phyloP scores from a whole-genome alignment of 1,140 invertebrate genomes.

The Trichonephila inaurata region DNA sequence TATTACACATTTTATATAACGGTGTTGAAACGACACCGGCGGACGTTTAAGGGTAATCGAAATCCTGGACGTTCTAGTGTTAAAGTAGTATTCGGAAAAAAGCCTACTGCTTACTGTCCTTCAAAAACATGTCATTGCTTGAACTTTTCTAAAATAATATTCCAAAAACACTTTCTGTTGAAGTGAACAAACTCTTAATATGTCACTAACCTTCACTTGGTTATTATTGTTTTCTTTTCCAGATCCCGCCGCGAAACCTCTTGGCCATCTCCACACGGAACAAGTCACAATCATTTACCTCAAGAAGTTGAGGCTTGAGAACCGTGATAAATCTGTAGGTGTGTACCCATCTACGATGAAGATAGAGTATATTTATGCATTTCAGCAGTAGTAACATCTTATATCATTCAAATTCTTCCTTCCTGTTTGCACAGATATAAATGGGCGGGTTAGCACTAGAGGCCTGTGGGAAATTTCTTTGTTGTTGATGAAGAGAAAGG shows the following conservation, averaged over 20 bases:
- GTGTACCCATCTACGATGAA: not conserved
- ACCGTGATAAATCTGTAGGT: constrained; percentile 45
- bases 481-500: not conserved
- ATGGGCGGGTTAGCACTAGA: constrained; percentile 3
- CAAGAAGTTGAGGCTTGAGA: not conserved
- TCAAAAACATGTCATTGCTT: no score
- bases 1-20: no score
- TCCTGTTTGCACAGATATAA: not conserved
- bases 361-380: constrained; percentile 12
- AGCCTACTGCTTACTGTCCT: no score
- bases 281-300: not conserved
- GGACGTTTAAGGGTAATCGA: no score
- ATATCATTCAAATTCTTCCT: constrained; percentile 5
- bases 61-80: no score
- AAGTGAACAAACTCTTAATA: not conserved
- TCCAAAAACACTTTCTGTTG: not conserved
- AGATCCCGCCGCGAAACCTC: not conserved
- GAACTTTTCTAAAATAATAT: no score
- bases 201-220: constrained; percentile 9
- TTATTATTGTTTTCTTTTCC: not conserved
- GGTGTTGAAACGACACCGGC: no score
- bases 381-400: constrained; percentile 5
- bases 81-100: no score
- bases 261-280: not conserved
- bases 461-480: constrained; percentile 14